A percentile compares a stretch with the other conserved stretches of the same genome.
Conservation (phyloP, 2,113 vertebrate species). For the Verasper variegatus region DNA sequence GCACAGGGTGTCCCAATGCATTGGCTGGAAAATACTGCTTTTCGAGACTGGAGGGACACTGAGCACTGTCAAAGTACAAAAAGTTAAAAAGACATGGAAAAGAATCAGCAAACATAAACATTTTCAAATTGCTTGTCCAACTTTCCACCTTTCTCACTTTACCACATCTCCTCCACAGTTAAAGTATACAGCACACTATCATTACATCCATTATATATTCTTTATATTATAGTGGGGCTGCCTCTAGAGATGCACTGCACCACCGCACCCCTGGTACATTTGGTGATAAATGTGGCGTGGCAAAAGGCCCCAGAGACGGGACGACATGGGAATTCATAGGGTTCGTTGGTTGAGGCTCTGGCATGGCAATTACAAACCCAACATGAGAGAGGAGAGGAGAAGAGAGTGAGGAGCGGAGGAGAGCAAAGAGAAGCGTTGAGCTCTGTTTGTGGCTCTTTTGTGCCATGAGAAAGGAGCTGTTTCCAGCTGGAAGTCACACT, state of each 20-base stretch:
- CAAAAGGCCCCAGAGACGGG: slow-evolving; percentile 44
- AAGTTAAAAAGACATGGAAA: too few species aligned
- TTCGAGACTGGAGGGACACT: neutral
- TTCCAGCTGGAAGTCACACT: slow-evolving; percentile 62
- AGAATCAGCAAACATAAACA: too few species aligned
- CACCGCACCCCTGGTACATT: slow-evolving; percentile 52
- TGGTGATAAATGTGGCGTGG: slow-evolving; percentile 71
- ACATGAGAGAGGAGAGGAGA: neutral
- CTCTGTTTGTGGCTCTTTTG: slow-evolving; percentile 39
- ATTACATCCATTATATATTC: too few species aligned
- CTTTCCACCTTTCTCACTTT: neutral
- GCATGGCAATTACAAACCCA: slow-evolving; percentile 53
- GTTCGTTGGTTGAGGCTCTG: slow-evolving; percentile 54
- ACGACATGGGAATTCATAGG: slow-evolving; percentile 39
- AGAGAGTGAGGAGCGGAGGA: neutral
- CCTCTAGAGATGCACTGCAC: slow-evolving; percentile 22
- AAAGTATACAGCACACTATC: too few species aligned
- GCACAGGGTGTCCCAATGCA: neutral
- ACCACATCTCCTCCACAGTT: neutral
- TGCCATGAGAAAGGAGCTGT: slow-evolving; percentile 46
- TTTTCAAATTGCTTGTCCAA: too few species aligned
- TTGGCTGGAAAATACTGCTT: slow-evolving; percentile 1
- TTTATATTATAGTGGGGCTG: neutral
- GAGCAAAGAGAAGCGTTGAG: slow-evolving; percentile 22
- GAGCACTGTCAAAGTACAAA: too few species aligned